phyloP scores from a whole-genome alignment of 2,113 vertebrate species.

The Microtus richardsoni region DNA sequence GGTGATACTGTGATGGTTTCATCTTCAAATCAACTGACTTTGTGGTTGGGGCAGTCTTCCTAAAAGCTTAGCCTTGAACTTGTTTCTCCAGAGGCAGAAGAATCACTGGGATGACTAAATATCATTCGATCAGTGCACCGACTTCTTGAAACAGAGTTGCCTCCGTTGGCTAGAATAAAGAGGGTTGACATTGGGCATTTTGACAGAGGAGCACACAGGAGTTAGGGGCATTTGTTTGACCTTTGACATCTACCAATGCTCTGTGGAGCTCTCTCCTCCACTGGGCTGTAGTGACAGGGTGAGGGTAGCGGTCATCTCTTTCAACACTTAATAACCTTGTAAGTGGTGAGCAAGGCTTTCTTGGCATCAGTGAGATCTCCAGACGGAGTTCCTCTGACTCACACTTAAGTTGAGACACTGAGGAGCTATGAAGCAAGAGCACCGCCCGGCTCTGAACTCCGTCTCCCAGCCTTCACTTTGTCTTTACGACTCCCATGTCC shows the following conservation, averaged over 20 bases:
- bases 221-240: not conserved
- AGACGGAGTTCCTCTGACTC: not conserved
- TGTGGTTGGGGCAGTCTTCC: not conserved
- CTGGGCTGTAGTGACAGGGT: not conserved
- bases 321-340: constrained; percentile 19
- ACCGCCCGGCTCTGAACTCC: not conserved
- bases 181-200: constrained; percentile 9
- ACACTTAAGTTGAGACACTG: not conserved
- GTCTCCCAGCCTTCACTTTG: not conserved
- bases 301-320: not conserved
- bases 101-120: not conserved
- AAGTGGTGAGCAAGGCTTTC: not conserved
- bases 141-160: constrained; percentile 13
- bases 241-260: not conserved
- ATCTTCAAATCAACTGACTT: not conserved
- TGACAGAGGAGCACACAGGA: not conserved
- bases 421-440: not conserved
- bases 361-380: not conserved
- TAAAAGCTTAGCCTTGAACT: constrained; percentile 34
- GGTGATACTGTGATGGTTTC: not conserved
- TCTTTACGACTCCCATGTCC: not conserved
- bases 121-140: constrained; percentile 23
- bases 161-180: constrained; percentile 8
- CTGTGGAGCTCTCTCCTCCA: not conserved
- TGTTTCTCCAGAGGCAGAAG: not conserved